Evolutionary conservation across 2,113 vertebrate genomes (phyloP).

Genomic region (Choloepus hoffmanni): DNA sequence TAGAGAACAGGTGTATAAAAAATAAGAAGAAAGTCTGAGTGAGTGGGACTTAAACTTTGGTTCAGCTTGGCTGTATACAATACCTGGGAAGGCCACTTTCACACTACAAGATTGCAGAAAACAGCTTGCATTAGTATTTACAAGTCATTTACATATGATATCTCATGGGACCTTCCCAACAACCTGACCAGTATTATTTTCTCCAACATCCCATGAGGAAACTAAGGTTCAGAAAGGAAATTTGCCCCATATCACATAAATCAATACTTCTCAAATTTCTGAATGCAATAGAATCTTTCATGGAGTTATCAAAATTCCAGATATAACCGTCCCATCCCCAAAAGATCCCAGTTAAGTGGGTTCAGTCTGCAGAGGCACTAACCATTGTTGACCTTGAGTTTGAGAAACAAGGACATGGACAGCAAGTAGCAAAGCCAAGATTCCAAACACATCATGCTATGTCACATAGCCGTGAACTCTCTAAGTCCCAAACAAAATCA

Average conservation of each 20-base stretch:
- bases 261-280: not conserved
- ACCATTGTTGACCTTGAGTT: not conserved
- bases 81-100: not conserved
- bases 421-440: not conserved
- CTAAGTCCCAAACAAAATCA: not conserved
- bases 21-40: not conserved
- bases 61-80: accelerated
- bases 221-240: not conserved
- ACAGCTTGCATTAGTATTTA: not conserved
- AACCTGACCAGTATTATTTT: not conserved
- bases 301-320: not conserved
- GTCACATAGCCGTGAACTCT: not conserved
- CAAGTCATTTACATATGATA: not conserved
- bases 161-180: not conserved
- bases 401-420: not conserved
- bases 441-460: not conserved
- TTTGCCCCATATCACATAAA: not conserved
- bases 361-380: not conserved
- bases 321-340: not conserved
- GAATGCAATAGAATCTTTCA: not conserved
- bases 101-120: not conserved
- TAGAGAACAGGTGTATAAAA: not conserved
- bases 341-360: not conserved
- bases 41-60: accelerated
- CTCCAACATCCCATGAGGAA: not conserved